Base-by-base conservation (phyloP, 2,888 invertebrate species). In the Ophraella communa region DNA sequence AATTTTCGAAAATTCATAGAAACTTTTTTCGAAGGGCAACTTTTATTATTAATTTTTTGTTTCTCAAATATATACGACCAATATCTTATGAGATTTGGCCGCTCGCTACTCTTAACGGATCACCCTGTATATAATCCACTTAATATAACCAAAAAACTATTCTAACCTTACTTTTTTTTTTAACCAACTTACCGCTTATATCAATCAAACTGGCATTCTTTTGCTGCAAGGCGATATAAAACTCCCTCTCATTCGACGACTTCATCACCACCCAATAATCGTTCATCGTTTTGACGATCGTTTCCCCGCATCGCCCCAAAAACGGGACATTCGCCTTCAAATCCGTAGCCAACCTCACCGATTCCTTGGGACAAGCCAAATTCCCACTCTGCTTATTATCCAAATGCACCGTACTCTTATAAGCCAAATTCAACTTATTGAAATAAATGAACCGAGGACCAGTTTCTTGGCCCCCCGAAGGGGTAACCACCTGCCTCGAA, bases 231-330 rank as follows among this genome's bases (percentile, higher is more conserved):
- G 95, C 90, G 52, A 96, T 93, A 84, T 94, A 97, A 80, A 96
- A 94, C 81, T 96, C 95, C 73, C 97, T 86, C 72, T 91, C 89
- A 83, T 97, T 96, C 2, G 95, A 95, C 61, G 91, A 87, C 79
- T 95, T 94, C 33, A 94, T 94, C n/a, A 96, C 92, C 21, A 97
- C 91, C 97, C 98, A 98, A 81, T 89, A 94, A 82, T 96, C 96
- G 76, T 91, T 91, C 76, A 91, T 89, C 17, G 94, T 93, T 83
- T 95, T 95, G 23, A 94, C 89, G 68, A 93, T 90, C 42, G 92
- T 88, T 83, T 94, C 94, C 3, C 90, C 90, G 74, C 90, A 76
- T 68, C 70, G 69, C n/a, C 76, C 78, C 62, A 79, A 65, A 49
- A 70, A 67, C 18, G 65, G 47, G 60, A 73, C 79, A 74, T 84